Percentiles rank a stretch among this genome's conserved stretches.
These are phyloP conservation scores for Catamblyrhynchus diadema DNA, from an alignment of 2,797 vertebrate species.

Conservation along the genomic window DNA sequence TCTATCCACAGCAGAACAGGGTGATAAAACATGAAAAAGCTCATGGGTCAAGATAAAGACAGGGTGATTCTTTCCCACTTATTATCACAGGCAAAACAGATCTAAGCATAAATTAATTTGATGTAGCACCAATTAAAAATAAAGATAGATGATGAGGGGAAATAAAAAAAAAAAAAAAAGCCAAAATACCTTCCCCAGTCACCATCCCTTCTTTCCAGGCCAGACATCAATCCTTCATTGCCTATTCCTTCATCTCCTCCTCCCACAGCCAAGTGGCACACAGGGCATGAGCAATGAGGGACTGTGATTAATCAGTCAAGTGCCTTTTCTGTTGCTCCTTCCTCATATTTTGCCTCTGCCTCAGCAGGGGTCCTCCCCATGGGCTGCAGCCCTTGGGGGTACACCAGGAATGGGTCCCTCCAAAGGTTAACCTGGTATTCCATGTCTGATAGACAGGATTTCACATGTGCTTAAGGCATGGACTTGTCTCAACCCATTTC, in stretches of 20 bases:
- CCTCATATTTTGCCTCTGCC: neutral
- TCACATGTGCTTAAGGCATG: accelerated
- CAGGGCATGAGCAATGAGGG: accelerated
- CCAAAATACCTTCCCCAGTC: neutral
- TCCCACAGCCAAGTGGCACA: neutral
- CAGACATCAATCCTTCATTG: neutral
- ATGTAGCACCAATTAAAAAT: neutral
- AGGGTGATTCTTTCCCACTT: neutral
- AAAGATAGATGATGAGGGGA: neutral
- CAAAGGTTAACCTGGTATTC: neutral
- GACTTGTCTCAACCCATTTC: neutral
- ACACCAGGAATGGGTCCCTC: neutral
- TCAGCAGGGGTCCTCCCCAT: neutral
- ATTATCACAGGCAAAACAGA: neutral
- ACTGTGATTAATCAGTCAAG: neutral
- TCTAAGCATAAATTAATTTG: neutral
- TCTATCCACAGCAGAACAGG: neutral
- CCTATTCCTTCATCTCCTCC: neutral
- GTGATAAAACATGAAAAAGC: neutral
- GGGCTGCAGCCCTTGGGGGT: neutral
- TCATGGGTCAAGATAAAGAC: neutral
- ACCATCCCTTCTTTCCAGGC: neutral
- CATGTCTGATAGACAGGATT: neutral
- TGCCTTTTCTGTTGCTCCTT: neutral
- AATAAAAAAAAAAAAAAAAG: neutral